These are phyloP conservation scores for Harpalus rufipes DNA, from an alignment of 2,888 invertebrate species.

Conservation along the genomic window DNA sequence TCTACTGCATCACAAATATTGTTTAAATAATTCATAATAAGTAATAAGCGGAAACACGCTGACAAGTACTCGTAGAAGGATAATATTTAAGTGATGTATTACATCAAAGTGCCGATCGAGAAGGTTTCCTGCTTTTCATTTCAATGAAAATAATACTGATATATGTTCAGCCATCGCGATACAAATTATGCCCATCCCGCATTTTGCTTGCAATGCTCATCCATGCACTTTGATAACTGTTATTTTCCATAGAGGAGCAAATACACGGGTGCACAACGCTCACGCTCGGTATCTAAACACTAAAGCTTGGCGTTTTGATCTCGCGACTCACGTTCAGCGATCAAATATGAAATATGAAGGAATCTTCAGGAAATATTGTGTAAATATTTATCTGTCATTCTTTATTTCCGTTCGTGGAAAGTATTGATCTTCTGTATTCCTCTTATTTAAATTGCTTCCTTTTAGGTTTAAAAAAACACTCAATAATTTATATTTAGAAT, in stretches of 20 bases:
- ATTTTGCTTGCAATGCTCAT: constrained; percentile 34
- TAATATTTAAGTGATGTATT: neutral
- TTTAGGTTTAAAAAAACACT: constrained; percentile 37
- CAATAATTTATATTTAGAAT: constrained; percentile 35
- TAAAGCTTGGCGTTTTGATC: constrained; percentile 13
- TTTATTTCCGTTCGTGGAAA: constrained; percentile 42
- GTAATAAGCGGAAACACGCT: neutral
- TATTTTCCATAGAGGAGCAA: constrained; percentile 26
- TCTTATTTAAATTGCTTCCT: constrained; percentile 42
- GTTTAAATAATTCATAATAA: neutral
- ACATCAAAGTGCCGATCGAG: constrained; percentile 1
- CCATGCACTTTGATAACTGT: constrained; percentile 34
- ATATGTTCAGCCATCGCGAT: neutral
- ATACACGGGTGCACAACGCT: constrained; percentile 5
- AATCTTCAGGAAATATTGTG: constrained; percentile 59
- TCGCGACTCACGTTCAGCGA: neutral
- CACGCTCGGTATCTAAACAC: constrained; percentile 2
- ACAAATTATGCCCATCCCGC: neutral
- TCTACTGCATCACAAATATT: too few relatives aligned
- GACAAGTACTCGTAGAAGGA: neutral
- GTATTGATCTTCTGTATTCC: constrained; percentile 50
- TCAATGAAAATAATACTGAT: constrained; percentile 6
- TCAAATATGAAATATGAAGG: constrained; percentile 62
- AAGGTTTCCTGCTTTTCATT: neutral
- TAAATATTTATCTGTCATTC: constrained; percentile 63